Percentiles rank a stretch among this genome's conserved stretches.
phyloP scores from a whole-genome alignment of 2,888 invertebrate genomes.

The Tachina fera region DNA sequence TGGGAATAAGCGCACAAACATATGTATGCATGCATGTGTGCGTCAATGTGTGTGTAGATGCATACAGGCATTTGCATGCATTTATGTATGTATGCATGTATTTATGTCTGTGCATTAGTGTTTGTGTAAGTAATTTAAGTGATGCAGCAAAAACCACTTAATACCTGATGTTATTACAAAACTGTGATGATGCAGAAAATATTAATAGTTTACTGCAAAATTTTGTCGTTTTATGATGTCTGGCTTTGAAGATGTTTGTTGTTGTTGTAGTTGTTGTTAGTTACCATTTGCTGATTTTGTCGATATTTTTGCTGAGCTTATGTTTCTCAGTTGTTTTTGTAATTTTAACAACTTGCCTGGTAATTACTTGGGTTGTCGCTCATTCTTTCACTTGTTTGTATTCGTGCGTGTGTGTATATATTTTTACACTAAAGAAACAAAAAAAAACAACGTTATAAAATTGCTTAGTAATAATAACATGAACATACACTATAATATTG shows the following conservation, averaged over 20 bases:
- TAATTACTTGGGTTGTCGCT: slow-evolving; percentile 68
- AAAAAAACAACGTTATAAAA: slow-evolving; percentile 26
- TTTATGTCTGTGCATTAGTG: slow-evolving; percentile 3
- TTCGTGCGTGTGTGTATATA: neutral
- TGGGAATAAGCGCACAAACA: neutral
- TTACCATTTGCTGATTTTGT: slow-evolving; percentile 73
- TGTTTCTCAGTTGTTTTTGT: slow-evolving; percentile 73
- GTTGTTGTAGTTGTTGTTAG: slow-evolving; percentile 73
- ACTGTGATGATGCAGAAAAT: slow-evolving; percentile 71
- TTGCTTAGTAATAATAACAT: slow-evolving; percentile 22
- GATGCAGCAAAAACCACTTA: slow-evolving; percentile 72
- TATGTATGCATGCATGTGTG: neutral
- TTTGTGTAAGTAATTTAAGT: slow-evolving; percentile 62
- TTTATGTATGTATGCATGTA: slow-evolving; percentile 34
- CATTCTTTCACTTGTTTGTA: slow-evolving; percentile 50
- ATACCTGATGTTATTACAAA: slow-evolving; percentile 71
- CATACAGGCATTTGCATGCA: slow-evolving; percentile 3
- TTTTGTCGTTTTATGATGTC: slow-evolving; percentile 70
- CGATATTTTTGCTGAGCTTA: slow-evolving; percentile 72
- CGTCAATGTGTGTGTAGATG: neutral
- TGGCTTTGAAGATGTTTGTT: slow-evolving; percentile 56
- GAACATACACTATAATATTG: slow-evolving; percentile 19
- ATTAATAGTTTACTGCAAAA: slow-evolving; percentile 71
- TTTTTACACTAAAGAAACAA: slow-evolving; percentile 33
- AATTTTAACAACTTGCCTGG: slow-evolving; percentile 68